A percentile compares a stretch with the other conserved stretches of the same genome.
These are phyloP conservation scores for Lepidocolaptes lacrymiger DNA, from an alignment of 2,797 vertebrate species.

Conservation along the genomic window DNA sequence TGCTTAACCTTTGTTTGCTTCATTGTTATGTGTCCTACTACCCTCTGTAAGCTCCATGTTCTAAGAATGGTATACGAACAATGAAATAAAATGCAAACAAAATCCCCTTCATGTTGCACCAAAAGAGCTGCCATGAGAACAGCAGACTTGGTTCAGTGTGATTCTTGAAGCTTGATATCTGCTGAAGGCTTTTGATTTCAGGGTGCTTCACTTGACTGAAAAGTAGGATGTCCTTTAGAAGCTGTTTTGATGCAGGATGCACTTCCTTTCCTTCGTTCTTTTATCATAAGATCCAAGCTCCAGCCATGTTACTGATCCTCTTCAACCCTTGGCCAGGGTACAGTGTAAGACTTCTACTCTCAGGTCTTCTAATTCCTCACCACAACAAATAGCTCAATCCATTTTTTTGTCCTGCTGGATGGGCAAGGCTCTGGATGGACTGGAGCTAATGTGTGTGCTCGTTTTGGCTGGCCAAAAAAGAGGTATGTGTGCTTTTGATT, in stretches of 20 bases:
- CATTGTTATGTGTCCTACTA: background rate
- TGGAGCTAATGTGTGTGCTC: slow-evolving; percentile 21
- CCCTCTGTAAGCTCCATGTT: background rate
- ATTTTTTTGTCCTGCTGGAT: slow-evolving; percentile 25
- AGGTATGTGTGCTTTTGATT: slow-evolving; percentile 41
- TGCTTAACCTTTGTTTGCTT: background rate
- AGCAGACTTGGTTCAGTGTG: background rate
- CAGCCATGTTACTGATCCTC: background rate
- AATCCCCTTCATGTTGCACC: background rate
- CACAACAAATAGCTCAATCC: slow-evolving; percentile 2
- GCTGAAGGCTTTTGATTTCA: background rate
- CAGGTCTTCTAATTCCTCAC: slow-evolving; percentile 6
- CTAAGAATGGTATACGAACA: background rate
- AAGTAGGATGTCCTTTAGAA: background rate
- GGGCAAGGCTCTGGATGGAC: slow-evolving; percentile 20
- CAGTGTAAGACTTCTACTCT: slow-evolving; percentile 11
- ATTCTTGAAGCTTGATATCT: background rate
- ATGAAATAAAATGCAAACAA: background rate
- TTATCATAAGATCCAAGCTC: background rate
- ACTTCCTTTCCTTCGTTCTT: background rate
- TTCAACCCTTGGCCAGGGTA: slow-evolving; percentile 25
- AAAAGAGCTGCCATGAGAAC: background rate
- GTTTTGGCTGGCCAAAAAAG: background rate
- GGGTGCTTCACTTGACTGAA: background rate
- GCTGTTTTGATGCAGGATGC: background rate